A percentile compares a stretch with the other conserved stretches of the same genome.
phyloP scores from a whole-genome alignment of 1,140 invertebrate genomes.

The Leptonema lineaticorne region DNA sequence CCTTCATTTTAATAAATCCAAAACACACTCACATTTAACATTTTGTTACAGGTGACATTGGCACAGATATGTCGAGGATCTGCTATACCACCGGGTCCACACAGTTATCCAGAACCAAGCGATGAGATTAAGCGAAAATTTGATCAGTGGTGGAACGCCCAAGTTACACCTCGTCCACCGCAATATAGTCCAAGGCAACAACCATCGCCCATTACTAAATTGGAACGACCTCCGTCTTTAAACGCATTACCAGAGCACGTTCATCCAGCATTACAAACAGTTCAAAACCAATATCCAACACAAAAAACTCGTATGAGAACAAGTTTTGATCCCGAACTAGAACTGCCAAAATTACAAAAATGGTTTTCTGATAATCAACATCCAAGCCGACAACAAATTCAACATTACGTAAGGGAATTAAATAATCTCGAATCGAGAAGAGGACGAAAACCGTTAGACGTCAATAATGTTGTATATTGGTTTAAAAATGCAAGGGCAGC shows the following conservation, averaged over 20 bases:
- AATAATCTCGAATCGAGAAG: slow-evolving; percentile 89
- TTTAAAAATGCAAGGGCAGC: slow-evolving; percentile 97
- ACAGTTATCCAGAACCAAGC: slow-evolving; percentile 64
- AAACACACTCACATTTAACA: neutral
- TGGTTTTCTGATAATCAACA: slow-evolving; percentile 97
- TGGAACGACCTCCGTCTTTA: slow-evolving; percentile 50
- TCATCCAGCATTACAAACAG: slow-evolving; percentile 70
- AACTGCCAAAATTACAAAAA: slow-evolving; percentile 89
- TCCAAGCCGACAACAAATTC: slow-evolving; percentile 90
- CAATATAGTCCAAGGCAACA: slow-evolving; percentile 59
- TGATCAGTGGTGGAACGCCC: slow-evolving; percentile 72
- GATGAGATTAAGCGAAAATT: slow-evolving; percentile 77
- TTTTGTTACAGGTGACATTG: slow-evolving; percentile 68
- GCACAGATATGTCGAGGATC: slow-evolving; percentile 73
- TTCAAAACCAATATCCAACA: slow-evolving; percentile 73
- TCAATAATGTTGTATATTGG: slow-evolving; percentile 98
- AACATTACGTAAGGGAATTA: slow-evolving; percentile 90
- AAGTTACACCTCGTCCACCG: slow-evolving; percentile 61
- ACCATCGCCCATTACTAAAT: slow-evolving; percentile 56
- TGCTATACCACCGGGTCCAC: slow-evolving; percentile 56
- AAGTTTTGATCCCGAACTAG: slow-evolving; percentile 92
- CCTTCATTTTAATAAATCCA: neutral
- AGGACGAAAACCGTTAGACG: slow-evolving; percentile 89
- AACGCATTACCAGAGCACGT: slow-evolving; percentile 54
- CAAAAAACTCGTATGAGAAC: slow-evolving; percentile 91